Evolutionary conservation across 35 echinoderm and acorn worm species (phyloP).

Genomic region (Apostichopus parvimensis): DNA sequence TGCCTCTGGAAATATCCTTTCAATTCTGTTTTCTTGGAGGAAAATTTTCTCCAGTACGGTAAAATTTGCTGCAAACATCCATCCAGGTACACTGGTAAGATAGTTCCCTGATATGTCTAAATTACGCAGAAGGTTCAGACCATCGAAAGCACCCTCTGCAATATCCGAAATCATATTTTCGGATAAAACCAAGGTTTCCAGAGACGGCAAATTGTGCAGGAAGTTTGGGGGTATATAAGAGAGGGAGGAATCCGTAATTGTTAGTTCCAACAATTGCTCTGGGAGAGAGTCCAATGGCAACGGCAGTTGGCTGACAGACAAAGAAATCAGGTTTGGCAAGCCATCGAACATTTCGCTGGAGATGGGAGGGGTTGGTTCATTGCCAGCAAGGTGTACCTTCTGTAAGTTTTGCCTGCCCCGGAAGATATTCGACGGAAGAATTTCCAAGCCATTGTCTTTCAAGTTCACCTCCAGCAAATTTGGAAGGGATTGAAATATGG

Average conservation of each 20-base stretch:
- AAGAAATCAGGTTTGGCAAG: slow-evolving; percentile 60
- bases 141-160: slow-evolving; percentile 40
- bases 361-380: slow-evolving; percentile 48
- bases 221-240: slow-evolving; percentile 30
- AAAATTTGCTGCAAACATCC: slow-evolving; percentile 59
- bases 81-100: slow-evolving; percentile 33
- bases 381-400: slow-evolving; percentile 65
- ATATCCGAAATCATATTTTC: slow-evolving; percentile 67
- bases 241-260: slow-evolving; percentile 68
- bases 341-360: slow-evolving; percentile 61
- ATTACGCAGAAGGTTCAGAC: slow-evolving; percentile 34
- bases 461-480: slow-evolving; percentile 74
- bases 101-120: slow-evolving; percentile 79
- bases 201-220: slow-evolving; percentile 58
- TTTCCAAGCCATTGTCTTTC: slow-evolving; percentile 70
- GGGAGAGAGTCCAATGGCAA: slow-evolving; percentile 44
- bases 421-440: slow-evolving; percentile 63
- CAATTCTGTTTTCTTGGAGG: slow-evolving; percentile 77
- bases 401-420: slow-evolving; percentile 59
- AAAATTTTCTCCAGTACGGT: slow-evolving; percentile 27
- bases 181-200: slow-evolving; percentile 62
- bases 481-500: slow-evolving; percentile 60
- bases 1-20: slow-evolving; percentile 39
- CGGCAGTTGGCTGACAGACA: slow-evolving; percentile 70
- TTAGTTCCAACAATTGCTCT: slow-evolving; percentile 47